A percentile compares a stretch with the other conserved stretches of the same genome.
Evolutionary conservation across 2,888 invertebrate genomes (phyloP).

Genomic region (Thereva nobilitata): DNA sequence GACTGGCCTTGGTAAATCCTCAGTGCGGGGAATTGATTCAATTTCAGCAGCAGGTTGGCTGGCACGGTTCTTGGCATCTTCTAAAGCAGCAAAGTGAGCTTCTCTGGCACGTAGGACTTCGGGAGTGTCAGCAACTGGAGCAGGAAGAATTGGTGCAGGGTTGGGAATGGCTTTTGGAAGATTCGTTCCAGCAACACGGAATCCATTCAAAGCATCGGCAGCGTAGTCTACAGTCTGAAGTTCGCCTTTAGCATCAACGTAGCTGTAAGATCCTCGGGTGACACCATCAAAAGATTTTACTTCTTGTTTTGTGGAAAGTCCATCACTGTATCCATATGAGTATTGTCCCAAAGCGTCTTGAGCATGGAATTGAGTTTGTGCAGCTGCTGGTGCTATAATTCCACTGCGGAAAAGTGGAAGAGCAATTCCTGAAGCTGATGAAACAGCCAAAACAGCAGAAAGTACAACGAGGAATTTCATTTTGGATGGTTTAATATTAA

Average conservation of each 20-base stretch:
- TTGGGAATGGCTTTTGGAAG: conserved; percentile 52
- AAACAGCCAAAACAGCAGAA: conserved; percentile 46
- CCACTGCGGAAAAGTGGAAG: background rate
- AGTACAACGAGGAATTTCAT: conserved; percentile 52
- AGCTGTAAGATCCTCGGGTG: conserved; percentile 62
- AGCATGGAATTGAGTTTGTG: conserved; percentile 59
- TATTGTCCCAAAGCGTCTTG: conserved; percentile 64
- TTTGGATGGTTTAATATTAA: conserved; percentile 30
- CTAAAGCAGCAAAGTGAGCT: conserved; percentile 55
- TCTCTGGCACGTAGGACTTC: conserved; percentile 59
- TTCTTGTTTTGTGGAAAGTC: conserved; percentile 62
- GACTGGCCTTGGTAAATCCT: conserved; percentile 47
- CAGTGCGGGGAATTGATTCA: no score
- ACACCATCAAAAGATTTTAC: conserved; percentile 60
- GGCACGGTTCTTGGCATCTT: conserved; percentile 50
- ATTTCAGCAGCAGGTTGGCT: conserved; percentile 40
- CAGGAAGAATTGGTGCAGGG: conserved; percentile 41
- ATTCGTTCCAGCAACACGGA: conserved; percentile 63
- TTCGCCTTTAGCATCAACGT: conserved; percentile 61
- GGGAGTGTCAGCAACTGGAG: conserved; percentile 56
- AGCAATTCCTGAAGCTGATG: conserved; percentile 39
- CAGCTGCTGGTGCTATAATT: background rate
- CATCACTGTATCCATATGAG: conserved; percentile 62
- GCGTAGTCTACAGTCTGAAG: conserved; percentile 61
- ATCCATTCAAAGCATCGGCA: conserved; percentile 60